Percentiles rank a stretch among this genome's conserved stretches.
These are phyloP conservation scores for Eledone cirrhosa DNA, from an alignment of 2,888 invertebrate genomes.

Conservation along the genomic window DNA sequence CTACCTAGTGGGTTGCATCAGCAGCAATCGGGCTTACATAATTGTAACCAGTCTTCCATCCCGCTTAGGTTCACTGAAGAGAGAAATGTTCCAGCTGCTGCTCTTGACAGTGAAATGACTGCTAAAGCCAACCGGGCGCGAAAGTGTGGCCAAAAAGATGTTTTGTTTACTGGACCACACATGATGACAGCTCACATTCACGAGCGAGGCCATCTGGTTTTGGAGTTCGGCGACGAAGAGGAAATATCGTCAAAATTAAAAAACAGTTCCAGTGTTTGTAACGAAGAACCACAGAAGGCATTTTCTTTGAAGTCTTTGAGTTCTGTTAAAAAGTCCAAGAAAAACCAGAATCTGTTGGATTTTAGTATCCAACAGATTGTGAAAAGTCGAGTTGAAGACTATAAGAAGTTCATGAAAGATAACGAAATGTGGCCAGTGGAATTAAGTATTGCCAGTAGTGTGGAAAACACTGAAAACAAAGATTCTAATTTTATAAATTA, in stretches of 20 bases:
- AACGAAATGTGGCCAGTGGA: background rate
- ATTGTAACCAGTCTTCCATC: too few species aligned
- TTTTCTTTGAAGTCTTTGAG: background rate
- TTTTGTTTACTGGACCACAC: slow-evolving; percentile 8
- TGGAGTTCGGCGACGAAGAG: slow-evolving; percentile 16
- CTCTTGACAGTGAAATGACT: background rate
- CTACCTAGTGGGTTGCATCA: too few species aligned
- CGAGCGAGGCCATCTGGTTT: slow-evolving; percentile 7
- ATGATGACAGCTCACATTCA: slow-evolving; percentile 24
- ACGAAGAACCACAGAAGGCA: background rate
- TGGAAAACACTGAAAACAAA: background rate
- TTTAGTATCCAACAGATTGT: slow-evolving; percentile 20
- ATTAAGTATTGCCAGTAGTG: background rate
- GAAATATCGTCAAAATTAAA: slow-evolving; percentile 2
- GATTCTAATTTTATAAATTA: background rate
- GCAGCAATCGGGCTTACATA: too few species aligned
- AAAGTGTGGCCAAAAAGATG: slow-evolving; percentile 19
- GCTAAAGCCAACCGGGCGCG: background rate
- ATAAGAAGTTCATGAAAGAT: background rate
- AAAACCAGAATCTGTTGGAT: slow-evolving; percentile 15
- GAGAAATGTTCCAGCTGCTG: too few species aligned
- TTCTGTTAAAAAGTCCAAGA: slow-evolving; percentile 20
- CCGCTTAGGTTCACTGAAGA: too few species aligned
- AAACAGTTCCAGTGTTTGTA: background rate
- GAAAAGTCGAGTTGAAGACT: slow-evolving; percentile 4